Base-by-base conservation (phyloP, 2,797 vertebrate genomes). In the Gallinago stenura region DNA sequence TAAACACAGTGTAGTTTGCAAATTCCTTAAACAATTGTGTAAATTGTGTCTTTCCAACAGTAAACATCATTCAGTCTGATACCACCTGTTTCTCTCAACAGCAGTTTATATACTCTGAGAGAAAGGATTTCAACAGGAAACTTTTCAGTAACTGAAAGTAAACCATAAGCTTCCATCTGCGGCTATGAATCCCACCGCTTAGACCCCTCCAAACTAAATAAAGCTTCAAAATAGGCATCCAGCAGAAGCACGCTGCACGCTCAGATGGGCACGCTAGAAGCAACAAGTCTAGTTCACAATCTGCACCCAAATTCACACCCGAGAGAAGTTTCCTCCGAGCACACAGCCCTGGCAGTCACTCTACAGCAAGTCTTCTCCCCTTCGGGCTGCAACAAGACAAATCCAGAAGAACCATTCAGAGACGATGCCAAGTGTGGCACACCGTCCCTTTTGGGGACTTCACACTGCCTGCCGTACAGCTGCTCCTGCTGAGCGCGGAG, bases 1-100 rank as follows among this genome's bases (percentile, higher is more conserved):
- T 57, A 96, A 96, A 92, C 65, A 87, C n/a, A 64, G 64, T 8
- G 30, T 7, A 58, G 80, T 72, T 84, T 81, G 53, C 17, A 41
- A 79, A 37, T 76, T 89, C 82, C 69, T 79, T 73, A 35, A 51
- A 48, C 68, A 81, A 70, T 8, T 87, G 81, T 64, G 31, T 60
- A 85, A 76, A 90, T 30, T 66, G 12, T 66, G 70, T 61, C 81
- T 54, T 66, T 70, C 24, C 68, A 69, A 35, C 64, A 80, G 75
- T 65, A 95, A 95, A 88, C 56, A 89, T 22, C 28, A 16, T 16
- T n/a, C 54, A 15, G 21, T 69, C 84, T 70, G 54, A 64, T 60
- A 78, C 50, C 61, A 85, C 71, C 87, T 83, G 73, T 76, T 91
- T 68, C 51, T 46, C 73, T 69, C 57, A 35, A 64, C 57, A 89